These are phyloP conservation scores for Melanotaenia nigrans DNA, from an alignment of 2,797 vertebrate species.

Conservation along the genomic window DNA sequence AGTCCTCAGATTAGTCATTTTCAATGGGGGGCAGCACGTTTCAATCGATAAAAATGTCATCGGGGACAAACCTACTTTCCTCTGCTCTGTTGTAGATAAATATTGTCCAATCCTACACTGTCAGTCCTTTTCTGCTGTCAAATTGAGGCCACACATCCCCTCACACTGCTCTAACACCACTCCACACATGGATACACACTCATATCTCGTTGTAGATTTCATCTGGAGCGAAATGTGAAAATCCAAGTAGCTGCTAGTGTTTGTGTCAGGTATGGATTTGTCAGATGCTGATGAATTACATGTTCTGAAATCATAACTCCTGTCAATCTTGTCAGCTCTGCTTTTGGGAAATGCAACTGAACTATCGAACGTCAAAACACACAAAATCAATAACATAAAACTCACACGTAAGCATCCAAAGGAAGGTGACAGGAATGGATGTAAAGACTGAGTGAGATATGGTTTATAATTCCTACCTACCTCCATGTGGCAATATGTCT, in stretches of 20 bases:
- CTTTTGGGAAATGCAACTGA: slow-evolving; percentile 44
- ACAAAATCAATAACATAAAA: slow-evolving; percentile 55
- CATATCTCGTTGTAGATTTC: slow-evolving; percentile 61
- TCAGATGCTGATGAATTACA: slow-evolving; percentile 76
- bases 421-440: slow-evolving; percentile 43
- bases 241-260: slow-evolving; percentile 37
- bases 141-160: slow-evolving; percentile 39
- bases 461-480: slow-evolving; percentile 43
- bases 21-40: slow-evolving; percentile 69
- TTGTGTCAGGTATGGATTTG: slow-evolving; percentile 74
- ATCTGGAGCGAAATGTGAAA: slow-evolving; percentile 66
- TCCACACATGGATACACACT: slow-evolving; percentile 30
- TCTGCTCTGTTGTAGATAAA: slow-evolving; percentile 78
- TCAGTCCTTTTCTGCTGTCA: slow-evolving; percentile 69
- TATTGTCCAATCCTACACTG: slow-evolving; percentile 73
- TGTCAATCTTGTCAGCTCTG: slow-evolving; percentile 67
- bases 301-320: slow-evolving; percentile 68
- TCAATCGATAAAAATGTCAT: slow-evolving; percentile 85
- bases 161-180: slow-evolving; percentile 9
- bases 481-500: slow-evolving; percentile 22
- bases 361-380: slow-evolving; percentile 32
- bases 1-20: slow-evolving; percentile 79
- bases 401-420: slow-evolving; percentile 19
- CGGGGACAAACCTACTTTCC: slow-evolving; percentile 82
- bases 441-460: slow-evolving; percentile 27